These are phyloP conservation scores for Parascotia fuliginaria DNA, from an alignment of 2,888 invertebrate genomes.

Conservation along the genomic window DNA sequence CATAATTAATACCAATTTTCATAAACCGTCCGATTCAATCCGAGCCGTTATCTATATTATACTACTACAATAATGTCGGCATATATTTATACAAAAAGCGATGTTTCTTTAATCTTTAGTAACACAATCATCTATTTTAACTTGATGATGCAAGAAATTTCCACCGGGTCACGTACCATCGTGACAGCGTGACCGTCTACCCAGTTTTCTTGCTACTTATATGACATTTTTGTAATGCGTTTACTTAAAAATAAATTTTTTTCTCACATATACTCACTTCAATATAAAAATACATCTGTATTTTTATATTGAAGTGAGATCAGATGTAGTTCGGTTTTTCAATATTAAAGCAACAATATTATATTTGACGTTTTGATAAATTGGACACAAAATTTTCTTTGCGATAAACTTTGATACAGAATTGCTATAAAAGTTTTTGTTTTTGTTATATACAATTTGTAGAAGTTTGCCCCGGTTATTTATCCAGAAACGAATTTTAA, in stretches of 20 bases:
- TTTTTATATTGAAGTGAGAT: no score
- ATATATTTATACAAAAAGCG: background rate
- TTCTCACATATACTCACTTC: background rate
- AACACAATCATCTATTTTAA: slow-evolving; percentile 24
- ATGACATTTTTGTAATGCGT: slow-evolving; percentile 9
- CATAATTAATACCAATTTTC: no score
- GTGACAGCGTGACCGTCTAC: slow-evolving; percentile 30
- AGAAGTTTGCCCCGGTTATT: background rate
- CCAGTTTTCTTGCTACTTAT: slow-evolving; percentile 23
- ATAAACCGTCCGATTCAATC: no score
- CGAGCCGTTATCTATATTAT: no score
- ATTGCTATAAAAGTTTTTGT: slow-evolving; percentile 4
- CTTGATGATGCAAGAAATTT: slow-evolving; percentile 32
- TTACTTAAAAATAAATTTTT: background rate
- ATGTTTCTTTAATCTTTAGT: background rate
- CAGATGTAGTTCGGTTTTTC: background rate
- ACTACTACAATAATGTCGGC: no score
- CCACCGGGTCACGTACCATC: slow-evolving; percentile 28
- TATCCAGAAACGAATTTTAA: background rate
- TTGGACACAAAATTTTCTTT: background rate
- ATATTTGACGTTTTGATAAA: slow-evolving; percentile 5
- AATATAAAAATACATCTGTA: no score
- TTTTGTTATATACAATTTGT: background rate
- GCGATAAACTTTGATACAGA: background rate
- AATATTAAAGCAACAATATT: slow-evolving; percentile 6